Evolutionary conservation across 2,797 vertebrate species (phyloP).

Genomic region (Euthynnus affinis): DNA sequence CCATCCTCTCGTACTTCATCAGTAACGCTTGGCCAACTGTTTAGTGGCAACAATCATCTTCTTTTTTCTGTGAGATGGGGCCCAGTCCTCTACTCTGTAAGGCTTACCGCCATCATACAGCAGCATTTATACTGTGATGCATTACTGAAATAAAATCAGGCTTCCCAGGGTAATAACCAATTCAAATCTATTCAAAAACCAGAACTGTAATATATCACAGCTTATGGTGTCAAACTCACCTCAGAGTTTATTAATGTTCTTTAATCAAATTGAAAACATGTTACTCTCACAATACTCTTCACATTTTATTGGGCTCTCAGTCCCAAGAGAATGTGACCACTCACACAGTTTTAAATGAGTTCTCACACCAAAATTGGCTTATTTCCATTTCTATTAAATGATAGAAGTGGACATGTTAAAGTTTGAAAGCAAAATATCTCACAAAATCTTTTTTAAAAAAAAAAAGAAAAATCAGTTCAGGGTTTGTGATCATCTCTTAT

Average conservation of each 20-base stretch:
- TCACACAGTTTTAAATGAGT: slow-evolving; percentile 49
- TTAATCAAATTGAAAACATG: slow-evolving; percentile 50
- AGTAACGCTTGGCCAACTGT: too few species aligned
- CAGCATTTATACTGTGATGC: not conserved
- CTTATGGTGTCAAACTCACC: slow-evolving; percentile 49
- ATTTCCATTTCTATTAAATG: slow-evolving; percentile 31
- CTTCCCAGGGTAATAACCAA: slow-evolving; percentile 40
- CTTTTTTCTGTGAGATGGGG: not conserved
- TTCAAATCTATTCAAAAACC: slow-evolving; percentile 43
- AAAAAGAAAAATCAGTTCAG: not conserved
- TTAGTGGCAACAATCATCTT: slow-evolving; percentile 3
- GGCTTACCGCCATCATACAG: not conserved
- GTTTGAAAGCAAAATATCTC: slow-evolving; percentile 4
- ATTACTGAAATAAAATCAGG: slow-evolving; percentile 39
- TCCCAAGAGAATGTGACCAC: slow-evolving; percentile 44
- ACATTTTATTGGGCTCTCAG: slow-evolving; percentile 52
- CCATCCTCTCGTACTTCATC: slow-evolving; percentile 36
- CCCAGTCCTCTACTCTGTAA: not conserved
- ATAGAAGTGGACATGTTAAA: slow-evolving; percentile 32
- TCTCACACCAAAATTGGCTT: slow-evolving; percentile 40
- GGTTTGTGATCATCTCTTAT: not conserved
- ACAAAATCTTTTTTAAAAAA: not conserved
- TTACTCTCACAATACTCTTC: slow-evolving; percentile 42
- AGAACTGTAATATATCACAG: slow-evolving; percentile 52
- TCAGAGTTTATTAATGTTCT: slow-evolving; percentile 52